Conservation (phyloP, 2,797 vertebrate species). For the Alcedo atthis region DNA sequence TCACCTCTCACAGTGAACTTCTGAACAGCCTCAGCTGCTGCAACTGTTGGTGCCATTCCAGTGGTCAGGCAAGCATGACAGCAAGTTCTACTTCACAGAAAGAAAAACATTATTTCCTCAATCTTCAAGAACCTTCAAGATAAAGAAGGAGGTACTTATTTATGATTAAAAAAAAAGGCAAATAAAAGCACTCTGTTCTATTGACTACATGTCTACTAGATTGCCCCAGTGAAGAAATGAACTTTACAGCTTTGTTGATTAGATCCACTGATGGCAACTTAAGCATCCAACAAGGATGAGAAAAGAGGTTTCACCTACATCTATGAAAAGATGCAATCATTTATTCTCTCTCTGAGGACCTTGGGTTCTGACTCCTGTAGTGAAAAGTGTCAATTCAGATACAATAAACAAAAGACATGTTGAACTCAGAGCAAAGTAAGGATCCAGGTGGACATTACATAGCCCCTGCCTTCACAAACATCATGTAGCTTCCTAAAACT, state of each 20-base stretch:
- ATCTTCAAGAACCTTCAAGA: not conserved
- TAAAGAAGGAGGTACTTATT: not conserved
- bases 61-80: not conserved
- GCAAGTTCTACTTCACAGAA: not conserved
- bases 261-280: not conserved
- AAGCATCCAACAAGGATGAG: not conserved
- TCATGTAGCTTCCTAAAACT: not conserved
- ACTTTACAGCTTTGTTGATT: not conserved
- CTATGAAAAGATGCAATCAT: not conserved
- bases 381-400: not conserved
- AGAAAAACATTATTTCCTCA: not conserved
- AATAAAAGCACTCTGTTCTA: not conserved
- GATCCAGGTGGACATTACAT: fast-evolving
- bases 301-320: not conserved
- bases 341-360: not conserved
- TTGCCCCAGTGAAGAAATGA: not conserved
- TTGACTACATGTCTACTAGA: not conserved
- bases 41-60: not conserved
- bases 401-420: not conserved
- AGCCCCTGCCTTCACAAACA: not conserved
- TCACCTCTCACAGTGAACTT: not conserved
- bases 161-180: not conserved
- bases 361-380: not conserved
- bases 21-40: not conserved
- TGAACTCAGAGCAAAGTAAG: not conserved